These are phyloP conservation scores for Hetaerina titia DNA, from an alignment of 2,888 invertebrate genomes.

Conservation along the genomic window DNA sequence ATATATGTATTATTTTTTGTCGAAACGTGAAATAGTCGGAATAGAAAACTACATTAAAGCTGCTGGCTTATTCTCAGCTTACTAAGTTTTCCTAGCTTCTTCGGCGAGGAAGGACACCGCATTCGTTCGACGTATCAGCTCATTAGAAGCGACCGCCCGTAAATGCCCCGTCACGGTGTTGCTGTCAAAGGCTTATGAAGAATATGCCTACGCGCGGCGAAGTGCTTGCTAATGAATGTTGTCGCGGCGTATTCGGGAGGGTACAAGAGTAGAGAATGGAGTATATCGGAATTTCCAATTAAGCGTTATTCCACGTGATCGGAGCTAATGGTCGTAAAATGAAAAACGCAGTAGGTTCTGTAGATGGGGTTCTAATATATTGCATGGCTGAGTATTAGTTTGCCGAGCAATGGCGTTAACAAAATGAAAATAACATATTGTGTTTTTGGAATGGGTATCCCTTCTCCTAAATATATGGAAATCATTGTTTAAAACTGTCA, in stretches of 20 bases:
- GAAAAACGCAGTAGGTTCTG: not conserved
- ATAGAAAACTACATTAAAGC: not conserved
- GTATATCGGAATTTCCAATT: not conserved
- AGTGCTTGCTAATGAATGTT: not conserved
- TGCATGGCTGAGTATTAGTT: not conserved
- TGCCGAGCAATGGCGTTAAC: not conserved
- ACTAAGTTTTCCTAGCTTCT: not conserved
- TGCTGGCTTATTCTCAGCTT: not conserved
- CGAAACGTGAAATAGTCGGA: not conserved
- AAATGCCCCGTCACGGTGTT: not conserved
- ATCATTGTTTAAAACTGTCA: too few species aligned
- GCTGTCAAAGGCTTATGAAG: slow-evolving; percentile 25
- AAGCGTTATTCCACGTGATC: not conserved
- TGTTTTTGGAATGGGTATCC: not conserved
- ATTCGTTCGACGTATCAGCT: slow-evolving; percentile 25
- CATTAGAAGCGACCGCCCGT: not conserved
- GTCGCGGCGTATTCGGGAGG: not conserved
- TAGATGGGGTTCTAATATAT: not conserved
- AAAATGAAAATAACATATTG: not conserved
- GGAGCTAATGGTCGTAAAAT: not conserved
- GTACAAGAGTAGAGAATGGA: not conserved
- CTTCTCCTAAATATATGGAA: too few species aligned
- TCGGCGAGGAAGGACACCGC: not conserved
- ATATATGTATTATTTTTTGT: not conserved
- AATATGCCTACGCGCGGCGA: not conserved